Base-by-base conservation (phyloP, 64 coral and sea anemone genomes). In the Exaiptasia diaphana region DNA sequence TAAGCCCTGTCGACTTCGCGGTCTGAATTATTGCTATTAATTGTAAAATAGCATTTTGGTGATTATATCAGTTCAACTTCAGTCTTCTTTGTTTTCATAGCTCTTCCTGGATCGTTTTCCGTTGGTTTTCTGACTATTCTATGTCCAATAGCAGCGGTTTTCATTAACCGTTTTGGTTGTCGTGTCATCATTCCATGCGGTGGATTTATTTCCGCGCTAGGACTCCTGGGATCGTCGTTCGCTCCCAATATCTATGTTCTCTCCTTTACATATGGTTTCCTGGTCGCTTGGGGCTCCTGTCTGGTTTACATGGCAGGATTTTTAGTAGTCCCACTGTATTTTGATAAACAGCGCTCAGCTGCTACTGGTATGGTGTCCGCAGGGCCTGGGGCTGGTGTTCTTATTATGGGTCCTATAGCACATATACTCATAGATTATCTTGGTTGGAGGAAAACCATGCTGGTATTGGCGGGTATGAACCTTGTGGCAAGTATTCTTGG, bases 301-400 rank as follows among this genome's bases (percentile, higher is more conserved):
- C 36, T 65, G 38, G 58, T 81, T 27, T 81, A 39, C 32, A 41
- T 81, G 11, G 5, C 40, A 2, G 4, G n/a, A 15, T 65, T 39
- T 7, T 17, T 67, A 5, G 24, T 41, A 18, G 44, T 81, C 3
- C 78, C 78, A 22, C 31, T 4, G 9, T 81, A 33, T 24, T 81
- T 81, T 41, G 58, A 26, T 41, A 62, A 67, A 81, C 38, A 40
- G 30, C 78, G 78, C 11, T 27, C 55, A 0, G 3, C 64, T 6
- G 78, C 78, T 2, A 27, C 44, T 27, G 78, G 58, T 10, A 21
- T 81, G 13, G 56, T 81, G 12, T 6, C 59, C 12, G 32, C 43
- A 14, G 78, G 78, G 21, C 78, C 78, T 29, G 78, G 78, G 29
- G 78, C 17, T 15, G 78, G 78, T 6, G 34, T 81, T 18, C 48